These are phyloP conservation scores for Brachionus koreanus DNA, from an alignment of 1,140 invertebrate genomes.

Conservation along the genomic window DNA sequence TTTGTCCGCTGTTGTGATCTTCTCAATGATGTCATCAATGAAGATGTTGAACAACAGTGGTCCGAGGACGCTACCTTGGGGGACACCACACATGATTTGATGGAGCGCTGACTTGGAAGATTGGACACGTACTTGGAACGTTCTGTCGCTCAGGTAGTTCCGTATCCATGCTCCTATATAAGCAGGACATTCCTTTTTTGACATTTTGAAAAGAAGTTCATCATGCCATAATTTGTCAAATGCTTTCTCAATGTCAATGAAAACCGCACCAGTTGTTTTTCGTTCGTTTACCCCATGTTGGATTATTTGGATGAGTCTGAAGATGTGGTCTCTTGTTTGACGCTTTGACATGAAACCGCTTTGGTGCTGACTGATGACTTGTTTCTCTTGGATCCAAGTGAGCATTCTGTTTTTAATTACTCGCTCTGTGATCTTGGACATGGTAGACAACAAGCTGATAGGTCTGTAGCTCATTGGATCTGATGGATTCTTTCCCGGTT, in stretches of 20 bases:
- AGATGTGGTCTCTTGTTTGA: slow-evolving; percentile 52
- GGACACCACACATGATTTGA: background rate
- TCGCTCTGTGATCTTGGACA: slow-evolving; percentile 43
- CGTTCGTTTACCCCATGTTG: slow-evolving; percentile 50
- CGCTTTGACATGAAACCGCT: slow-evolving; percentile 50
- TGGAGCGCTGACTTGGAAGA: background rate
- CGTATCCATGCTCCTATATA: background rate
- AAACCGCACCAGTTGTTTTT: slow-evolving; percentile 47
- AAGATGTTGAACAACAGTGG: slow-evolving; percentile 12
- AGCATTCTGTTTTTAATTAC: slow-evolving; percentile 37
- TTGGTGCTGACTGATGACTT: slow-evolving; percentile 25
- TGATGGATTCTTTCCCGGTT: slow-evolving; percentile 41
- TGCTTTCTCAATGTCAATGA: slow-evolving; percentile 57
- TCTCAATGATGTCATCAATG: slow-evolving; percentile 20
- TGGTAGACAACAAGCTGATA: slow-evolving; percentile 30
- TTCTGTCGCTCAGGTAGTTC: background rate
- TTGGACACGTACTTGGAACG: background rate
- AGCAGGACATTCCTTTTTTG: background rate
- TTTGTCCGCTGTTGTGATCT: background rate
- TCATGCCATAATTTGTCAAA: slow-evolving; percentile 56
- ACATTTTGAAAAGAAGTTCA: slow-evolving; percentile 45
- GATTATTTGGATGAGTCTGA: slow-evolving; percentile 51
- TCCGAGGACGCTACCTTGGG: background rate
- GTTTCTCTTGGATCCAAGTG: background rate
- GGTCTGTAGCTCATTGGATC: slow-evolving; percentile 43